Base-by-base conservation (phyloP, 1,140 invertebrate species). In the Anastrepha ludens region DNA sequence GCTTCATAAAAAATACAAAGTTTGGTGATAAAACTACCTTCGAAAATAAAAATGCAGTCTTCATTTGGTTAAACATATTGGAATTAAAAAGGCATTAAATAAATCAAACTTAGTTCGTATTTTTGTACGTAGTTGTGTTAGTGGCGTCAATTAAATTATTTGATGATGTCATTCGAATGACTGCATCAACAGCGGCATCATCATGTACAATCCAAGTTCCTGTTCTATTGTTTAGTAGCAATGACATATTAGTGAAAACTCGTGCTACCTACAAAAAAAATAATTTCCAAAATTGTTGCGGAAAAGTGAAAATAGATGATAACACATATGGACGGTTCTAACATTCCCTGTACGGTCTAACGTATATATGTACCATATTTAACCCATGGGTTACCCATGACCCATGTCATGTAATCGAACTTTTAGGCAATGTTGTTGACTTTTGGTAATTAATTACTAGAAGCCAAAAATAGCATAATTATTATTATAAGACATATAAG, bases 121-220 rank as follows among this genome's bases (percentile, higher is more conserved):
- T 44, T 47, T 44, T 74, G 67, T 74, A 55, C 11, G 6, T 29
- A 29, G 39, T 3, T 67, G 65, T 67, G 65, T 67, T 67, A 67
- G 11, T 67, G 64, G 20, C 39, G 20, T 74, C 41, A 74, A 74
- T 74, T 41, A 44, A 74, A 74, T 70, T 70, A 67, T 11, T 47
- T 74, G 67, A n/a, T 74, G 67, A 74, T 74, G 67, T 74, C 67
- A 74, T 74, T 74, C 67, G 67, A 17, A 47, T 47, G 5, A 39
- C 67, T 74, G 1, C 44, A 44, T 74, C 67, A 74, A 74, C 67
- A 62, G 7, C 41, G 67, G 13, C 67, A 41, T 74, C 41, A 74
- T 74, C 11, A 39, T 47, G 41, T 39, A 74, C 44, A 74, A 74
- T 44, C 41, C 39, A 3, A 44, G 9, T 74, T 74, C 15, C 2